Evolutionary conservation across 2,797 vertebrate species (phyloP).

Genomic region (Phyllotis vaccarum): DNA sequence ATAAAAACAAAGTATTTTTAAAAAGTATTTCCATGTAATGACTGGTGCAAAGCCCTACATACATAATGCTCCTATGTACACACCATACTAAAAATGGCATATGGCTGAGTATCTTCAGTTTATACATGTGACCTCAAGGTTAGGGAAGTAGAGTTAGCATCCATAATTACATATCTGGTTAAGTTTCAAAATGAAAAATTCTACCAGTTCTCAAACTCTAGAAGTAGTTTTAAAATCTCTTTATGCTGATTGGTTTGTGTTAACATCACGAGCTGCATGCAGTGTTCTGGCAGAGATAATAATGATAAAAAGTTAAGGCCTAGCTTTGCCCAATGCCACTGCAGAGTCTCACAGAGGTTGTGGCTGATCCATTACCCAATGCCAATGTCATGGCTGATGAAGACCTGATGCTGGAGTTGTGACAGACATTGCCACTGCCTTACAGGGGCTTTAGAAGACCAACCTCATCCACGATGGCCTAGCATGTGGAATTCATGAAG

Average conservation of each 20-base stretch:
- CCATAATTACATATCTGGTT: not conserved
- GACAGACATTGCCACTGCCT: not conserved
- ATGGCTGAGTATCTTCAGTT: not conserved
- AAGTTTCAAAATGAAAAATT: constrained; percentile 2
- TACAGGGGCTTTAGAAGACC: not conserved
- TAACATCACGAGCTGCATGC: not conserved
- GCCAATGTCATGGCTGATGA: no score
- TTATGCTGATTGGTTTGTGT: not conserved
- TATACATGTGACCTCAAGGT: not conserved
- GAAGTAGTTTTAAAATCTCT: not conserved
- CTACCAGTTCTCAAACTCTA: not conserved
- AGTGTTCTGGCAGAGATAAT: not conserved
- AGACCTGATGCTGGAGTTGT: no score
- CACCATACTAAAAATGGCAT: not conserved
- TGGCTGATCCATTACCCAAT: no score
- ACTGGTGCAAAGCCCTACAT: not conserved
- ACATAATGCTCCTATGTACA: not conserved
- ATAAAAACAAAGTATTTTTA: not conserved
- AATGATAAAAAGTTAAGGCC: no score
- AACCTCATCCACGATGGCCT: no score
- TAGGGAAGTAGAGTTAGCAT: not conserved
- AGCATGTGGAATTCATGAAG: not conserved
- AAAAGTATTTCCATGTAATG: not conserved
- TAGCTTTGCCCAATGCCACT: not conserved
- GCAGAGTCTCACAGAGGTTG: not conserved